Evolutionary conservation across 2,888 invertebrate genomes (phyloP).

Genomic region (Petrolisthes cinctipes): DNA sequence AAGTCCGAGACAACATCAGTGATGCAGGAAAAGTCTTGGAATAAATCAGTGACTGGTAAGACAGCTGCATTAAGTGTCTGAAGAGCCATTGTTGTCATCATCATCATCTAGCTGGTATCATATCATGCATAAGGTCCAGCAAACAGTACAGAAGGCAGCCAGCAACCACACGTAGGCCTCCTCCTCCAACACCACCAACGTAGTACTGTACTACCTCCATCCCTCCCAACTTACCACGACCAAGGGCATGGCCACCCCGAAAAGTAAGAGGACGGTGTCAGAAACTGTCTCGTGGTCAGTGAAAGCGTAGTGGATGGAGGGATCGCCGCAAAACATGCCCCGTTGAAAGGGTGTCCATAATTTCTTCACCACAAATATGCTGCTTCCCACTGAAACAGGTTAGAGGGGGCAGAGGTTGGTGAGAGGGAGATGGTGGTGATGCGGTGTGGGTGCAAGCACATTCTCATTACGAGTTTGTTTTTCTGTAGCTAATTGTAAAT

Average conservation of each 20-base stretch:
- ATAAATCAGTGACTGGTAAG: too few species aligned
- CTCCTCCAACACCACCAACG: neutral
- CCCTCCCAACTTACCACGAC: conserved; percentile 60
- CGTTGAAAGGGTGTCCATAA: conserved; percentile 54
- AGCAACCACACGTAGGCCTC: conserved; percentile 15
- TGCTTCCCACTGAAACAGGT: conserved; percentile 52
- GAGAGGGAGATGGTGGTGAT: neutral
- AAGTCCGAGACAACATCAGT: too few species aligned
- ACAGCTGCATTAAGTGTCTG: too few species aligned
- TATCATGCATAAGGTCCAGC: neutral
- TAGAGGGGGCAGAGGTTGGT: conserved; percentile 27
- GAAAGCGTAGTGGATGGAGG: conserved; percentile 53
- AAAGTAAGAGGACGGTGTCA: conserved; percentile 51
- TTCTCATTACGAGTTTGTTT: neutral
- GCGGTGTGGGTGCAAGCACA: neutral
- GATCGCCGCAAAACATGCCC: conserved; percentile 57
- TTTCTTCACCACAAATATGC: conserved; percentile 62
- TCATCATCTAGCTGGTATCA: neutral
- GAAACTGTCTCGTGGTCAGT: conserved; percentile 51
- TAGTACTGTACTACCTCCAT: too few species aligned
- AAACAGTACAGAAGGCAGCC: neutral
- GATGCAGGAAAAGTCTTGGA: too few species aligned
- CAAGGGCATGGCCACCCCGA: conserved; percentile 57
- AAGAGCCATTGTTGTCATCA: too few species aligned
- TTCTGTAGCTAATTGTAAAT: neutral